Evolutionary conservation across 1,140 invertebrate species (phyloP), one percentile per base, ranked within the genome.

Genomic region (Heliothis subflexa): DNA sequence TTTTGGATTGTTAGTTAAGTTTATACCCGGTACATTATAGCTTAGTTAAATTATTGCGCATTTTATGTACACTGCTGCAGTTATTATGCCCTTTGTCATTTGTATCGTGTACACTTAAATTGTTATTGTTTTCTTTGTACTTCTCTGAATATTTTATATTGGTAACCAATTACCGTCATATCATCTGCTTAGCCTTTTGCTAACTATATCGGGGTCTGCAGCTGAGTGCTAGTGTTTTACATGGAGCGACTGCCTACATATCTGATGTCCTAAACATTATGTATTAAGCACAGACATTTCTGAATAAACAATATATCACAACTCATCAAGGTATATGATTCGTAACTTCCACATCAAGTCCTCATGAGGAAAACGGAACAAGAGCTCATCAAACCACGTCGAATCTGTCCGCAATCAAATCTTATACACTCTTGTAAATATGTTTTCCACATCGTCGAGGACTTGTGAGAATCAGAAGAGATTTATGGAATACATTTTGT

Each of bases 1-100:
- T 77, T 55, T 54, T 75, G 45, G 54, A 75, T 64, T 64, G 59
- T 75, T 64, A 55, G 59, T 62, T 14, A 55, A 77, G 16, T 77
- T 77, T 55, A 55, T 16, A 16, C 33, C 49, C 9, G 16, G 21
- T 10, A 75, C 25, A 62, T 64, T 75, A 25, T 45, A 54, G 52
- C 49, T 73, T 45, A 73, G 71, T 59, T 57, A 52, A 57, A 5
- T 72, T 72, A 55, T 72, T 18, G 52, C n/a, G 18, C 70, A 45
- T 55, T 72, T 57, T 49, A 45, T 16, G 25, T 45, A 45, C 13
- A 21, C 21, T 52, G 12, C 62, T 66, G 16, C 62, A 47, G 62
- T 40, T 66, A 47, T 66, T 47, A 47, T 47, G 59, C 40, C 11
- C 18, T 66, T 45, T 64, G 61, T 64, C 45, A n/a, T 45, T 45